Conservation (phyloP, 2,888 invertebrate genomes). For the Leuctra nigra region DNA sequence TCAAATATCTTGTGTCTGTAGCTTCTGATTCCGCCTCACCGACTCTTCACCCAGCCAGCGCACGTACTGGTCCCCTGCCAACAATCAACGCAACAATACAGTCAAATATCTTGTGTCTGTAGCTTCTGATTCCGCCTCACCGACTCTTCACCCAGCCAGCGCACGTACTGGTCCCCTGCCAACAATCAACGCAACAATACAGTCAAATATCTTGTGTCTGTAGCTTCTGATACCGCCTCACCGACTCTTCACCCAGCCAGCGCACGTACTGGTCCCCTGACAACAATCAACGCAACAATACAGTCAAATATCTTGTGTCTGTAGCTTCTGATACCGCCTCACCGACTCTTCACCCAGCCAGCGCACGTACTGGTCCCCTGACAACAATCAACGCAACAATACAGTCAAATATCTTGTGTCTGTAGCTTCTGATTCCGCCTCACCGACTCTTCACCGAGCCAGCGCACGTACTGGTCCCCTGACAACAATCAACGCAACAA, state of each 20-base stretch:
- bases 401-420: too few relatives aligned
- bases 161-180: conserved; percentile 40
- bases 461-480: conserved; percentile 42
- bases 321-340: conserved; percentile 42
- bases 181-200: too few relatives aligned
- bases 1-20: too few relatives aligned
- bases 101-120: too few relatives aligned
- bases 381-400: too few relatives aligned
- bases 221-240: conserved; percentile 43
- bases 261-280: conserved; percentile 40
- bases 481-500: too few relatives aligned
- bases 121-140: conserved; percentile 43
- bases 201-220: too few relatives aligned
- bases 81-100: too few relatives aligned
- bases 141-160: conserved; percentile 49
- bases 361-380: conserved; percentile 40
- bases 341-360: conserved; percentile 50
- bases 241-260: conserved; percentile 49
- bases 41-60: conserved; percentile 50
- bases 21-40: conserved; percentile 42
- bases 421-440: conserved; percentile 42
- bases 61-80: conserved; percentile 40
- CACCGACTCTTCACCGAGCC: conserved; percentile 48
- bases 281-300: too few relatives aligned
- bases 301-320: too few relatives aligned